Evolutionary conservation across 2,888 invertebrate species (phyloP).

Genomic region (Tetanocera ferruginea): DNA sequence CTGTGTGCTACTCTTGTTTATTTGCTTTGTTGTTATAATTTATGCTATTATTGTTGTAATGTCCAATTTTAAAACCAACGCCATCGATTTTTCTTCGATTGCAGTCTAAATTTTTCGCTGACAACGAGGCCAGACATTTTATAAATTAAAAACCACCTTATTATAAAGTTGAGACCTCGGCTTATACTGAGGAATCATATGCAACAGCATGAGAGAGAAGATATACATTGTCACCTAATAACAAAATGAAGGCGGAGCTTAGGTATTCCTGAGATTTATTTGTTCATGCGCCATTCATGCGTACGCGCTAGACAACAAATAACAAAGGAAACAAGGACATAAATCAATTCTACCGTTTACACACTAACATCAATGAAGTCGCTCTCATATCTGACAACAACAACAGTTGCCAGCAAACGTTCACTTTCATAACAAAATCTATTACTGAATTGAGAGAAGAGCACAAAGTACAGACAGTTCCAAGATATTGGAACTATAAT

Average conservation of each 20-base stretch:
- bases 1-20: too few relatives aligned
- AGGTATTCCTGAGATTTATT: conserved; percentile 2
- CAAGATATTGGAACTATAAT: background rate
- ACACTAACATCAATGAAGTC: conserved; percentile 28
- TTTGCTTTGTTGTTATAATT: background rate
- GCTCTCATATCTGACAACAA: background rate
- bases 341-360: conserved; percentile 18
- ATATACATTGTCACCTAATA: background rate
- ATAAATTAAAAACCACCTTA: conserved; percentile 3
- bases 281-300: conserved; percentile 44
- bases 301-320: background rate
- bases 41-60: background rate
- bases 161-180: conserved; percentile 8
- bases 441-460: background rate
- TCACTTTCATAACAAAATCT: conserved; percentile 17
- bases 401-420: background rate
- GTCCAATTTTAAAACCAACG: background rate
- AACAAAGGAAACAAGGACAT: background rate
- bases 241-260: conserved; percentile 37
- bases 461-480: background rate
- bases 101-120: background rate
- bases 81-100: conserved; percentile 3
- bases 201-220: background rate
- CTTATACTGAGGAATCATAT: background rate
- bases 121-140: background rate